Conservation (phyloP, 2,888 invertebrate species). For the Cremastobaeus sp. region DNA sequence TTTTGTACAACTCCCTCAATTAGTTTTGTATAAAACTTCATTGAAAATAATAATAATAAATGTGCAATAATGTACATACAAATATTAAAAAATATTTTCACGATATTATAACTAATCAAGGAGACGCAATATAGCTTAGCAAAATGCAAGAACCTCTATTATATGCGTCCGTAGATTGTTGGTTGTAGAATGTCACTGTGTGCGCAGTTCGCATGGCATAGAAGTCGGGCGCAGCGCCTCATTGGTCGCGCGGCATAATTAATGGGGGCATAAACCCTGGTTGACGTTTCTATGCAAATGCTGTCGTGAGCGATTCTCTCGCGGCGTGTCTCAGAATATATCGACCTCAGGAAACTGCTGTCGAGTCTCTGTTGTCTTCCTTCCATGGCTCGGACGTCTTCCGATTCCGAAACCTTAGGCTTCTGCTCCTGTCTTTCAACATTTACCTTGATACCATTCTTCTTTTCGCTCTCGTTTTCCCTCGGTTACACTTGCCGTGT, state of each 20-base stretch:
- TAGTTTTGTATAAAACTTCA: no score
- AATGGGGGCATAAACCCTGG: constrained; percentile 71
- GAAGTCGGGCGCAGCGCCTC: constrained; percentile 66
- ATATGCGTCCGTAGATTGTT: constrained; percentile 32
- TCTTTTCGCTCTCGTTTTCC: constrained; percentile 5
- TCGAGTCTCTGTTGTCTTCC: constrained; percentile 36
- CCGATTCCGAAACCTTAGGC: constrained; percentile 50
- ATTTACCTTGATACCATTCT: background rate
- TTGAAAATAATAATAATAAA: no score
- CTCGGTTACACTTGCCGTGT: constrained; percentile 10
- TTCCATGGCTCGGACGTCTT: constrained; percentile 41
- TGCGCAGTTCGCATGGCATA: constrained; percentile 48
- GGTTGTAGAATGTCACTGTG: constrained; percentile 47
- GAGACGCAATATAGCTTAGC: constrained; percentile 30
- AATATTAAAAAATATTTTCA: no score
- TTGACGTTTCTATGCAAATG: constrained; percentile 68
- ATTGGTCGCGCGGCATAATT: constrained; percentile 71
- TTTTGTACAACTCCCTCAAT: no score
- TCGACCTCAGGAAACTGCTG: constrained; percentile 39
- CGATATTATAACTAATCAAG: constrained; percentile 34
- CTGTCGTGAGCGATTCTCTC: constrained; percentile 47
- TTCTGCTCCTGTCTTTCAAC: constrained; percentile 4
- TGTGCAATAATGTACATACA: no score
- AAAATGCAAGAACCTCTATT: constrained; percentile 39
- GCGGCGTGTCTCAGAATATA: constrained; percentile 44